These are phyloP conservation scores for Accipiter cooperii DNA, from an alignment of 2,113 vertebrate species.

Conservation along the genomic window DNA sequence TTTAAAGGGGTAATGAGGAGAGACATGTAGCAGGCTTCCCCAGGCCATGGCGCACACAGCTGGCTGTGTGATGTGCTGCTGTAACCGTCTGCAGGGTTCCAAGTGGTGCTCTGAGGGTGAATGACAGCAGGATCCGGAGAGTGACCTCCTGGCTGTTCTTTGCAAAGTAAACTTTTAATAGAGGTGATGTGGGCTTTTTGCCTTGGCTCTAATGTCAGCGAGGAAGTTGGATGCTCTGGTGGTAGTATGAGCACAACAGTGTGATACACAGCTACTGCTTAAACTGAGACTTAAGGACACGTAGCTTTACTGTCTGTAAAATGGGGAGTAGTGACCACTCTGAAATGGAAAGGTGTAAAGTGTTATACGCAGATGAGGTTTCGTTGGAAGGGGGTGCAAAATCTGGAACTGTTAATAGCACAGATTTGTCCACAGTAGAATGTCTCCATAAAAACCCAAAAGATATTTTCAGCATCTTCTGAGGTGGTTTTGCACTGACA, in stretches of 20 bases:
- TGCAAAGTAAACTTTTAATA: neutral
- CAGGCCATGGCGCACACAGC: accelerated
- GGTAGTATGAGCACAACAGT: neutral
- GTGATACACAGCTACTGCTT: neutral
- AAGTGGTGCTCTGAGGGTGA: neutral
- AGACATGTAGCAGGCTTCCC: neutral
- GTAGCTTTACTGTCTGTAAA: neutral
- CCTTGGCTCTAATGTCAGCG: neutral
- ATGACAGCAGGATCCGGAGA: neutral
- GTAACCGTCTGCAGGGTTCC: neutral
- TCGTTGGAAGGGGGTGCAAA: neutral
- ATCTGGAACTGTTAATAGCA: neutral
- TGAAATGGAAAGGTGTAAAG: neutral
- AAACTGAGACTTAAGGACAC: neutral
- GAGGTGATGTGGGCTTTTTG: accelerated
- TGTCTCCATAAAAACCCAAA: neutral
- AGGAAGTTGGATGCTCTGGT: neutral
- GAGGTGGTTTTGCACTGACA: neutral
- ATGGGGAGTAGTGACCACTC: neutral
- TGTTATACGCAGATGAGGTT: accelerated
- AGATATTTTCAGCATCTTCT: neutral
- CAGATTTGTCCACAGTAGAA: neutral
- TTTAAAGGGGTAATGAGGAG: neutral
- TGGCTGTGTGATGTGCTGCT: neutral
- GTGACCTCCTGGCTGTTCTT: neutral